Base-by-base conservation (phyloP, 1,140 invertebrate species). In the Harlomillsia oculata region DNA sequence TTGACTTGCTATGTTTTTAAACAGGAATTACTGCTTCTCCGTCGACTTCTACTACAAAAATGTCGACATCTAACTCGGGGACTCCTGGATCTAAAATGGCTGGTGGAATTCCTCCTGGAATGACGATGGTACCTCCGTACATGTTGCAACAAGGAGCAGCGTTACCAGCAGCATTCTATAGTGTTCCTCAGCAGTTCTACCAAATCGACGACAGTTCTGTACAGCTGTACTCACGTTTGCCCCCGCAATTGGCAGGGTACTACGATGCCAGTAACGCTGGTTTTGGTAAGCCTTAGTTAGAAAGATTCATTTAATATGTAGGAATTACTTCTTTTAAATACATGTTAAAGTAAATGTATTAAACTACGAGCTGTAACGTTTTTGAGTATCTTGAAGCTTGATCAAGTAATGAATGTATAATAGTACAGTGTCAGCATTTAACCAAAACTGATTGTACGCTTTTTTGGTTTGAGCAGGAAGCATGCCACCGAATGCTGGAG, bases 81-180 rank as follows among this genome's bases (percentile, higher is more conserved):
- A 16, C 43, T 18, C 45, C 26, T 32, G 60, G 54, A 54, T 37
- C 59, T 16, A 59, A 59, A 39, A 59, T 56, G 52, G 34, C 28
- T 30, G 16, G 28, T 32, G 49, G 58, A 20, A 53, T 65, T 13
- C 64, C 64, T 2, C 64, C 64, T n/a, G 64, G 64, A 4, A 65
- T 65, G 60, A 34, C 60, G n/a, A 59, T 65, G 50, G 53, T 52
- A 21, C 64, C 64, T 5, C 63, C 62, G 48, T 65, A 65, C 44
- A 65, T 65, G 51, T 29, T 65, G 26, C 53, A 55, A 34, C 64
- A 60, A 51, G 48, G 45, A 51, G 51, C 30, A 21, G 39, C 55
- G 16, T 41, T 59, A 41, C 56, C 60, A 43, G 26, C 45, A 18
- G 30, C 52, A 6, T 63, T 65, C 23, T 65, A 65, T 40, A 48